Conservation (phyloP, 2,113 vertebrate species). For the cattle (Bos taurus) region ARS-UCD2.0 NC_037335.1:25571501-25572000, state of each 20-base stretch:
- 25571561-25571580: neutral
- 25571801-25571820: neutral
- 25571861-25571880: neutral
- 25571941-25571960: neutral
- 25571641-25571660: neutral
- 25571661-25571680: neutral
- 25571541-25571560: neutral
- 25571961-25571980: neutral
- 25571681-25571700: neutral
- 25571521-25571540: neutral
- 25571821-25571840: neutral
- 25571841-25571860: neutral
- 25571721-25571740: neutral
- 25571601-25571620: neutral
- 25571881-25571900: neutral
- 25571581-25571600: neutral
- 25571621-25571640: neutral
- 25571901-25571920: neutral
- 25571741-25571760: neutral
- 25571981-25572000: neutral
- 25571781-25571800: neutral
- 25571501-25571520: conserved; percentile 3
- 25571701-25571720: neutral
- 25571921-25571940: neutral
- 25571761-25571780: neutral